These are phyloP conservation scores for Pollenia griseotomentosa DNA, from an alignment of 2,888 invertebrate genomes.

Conservation along the genomic window DNA sequence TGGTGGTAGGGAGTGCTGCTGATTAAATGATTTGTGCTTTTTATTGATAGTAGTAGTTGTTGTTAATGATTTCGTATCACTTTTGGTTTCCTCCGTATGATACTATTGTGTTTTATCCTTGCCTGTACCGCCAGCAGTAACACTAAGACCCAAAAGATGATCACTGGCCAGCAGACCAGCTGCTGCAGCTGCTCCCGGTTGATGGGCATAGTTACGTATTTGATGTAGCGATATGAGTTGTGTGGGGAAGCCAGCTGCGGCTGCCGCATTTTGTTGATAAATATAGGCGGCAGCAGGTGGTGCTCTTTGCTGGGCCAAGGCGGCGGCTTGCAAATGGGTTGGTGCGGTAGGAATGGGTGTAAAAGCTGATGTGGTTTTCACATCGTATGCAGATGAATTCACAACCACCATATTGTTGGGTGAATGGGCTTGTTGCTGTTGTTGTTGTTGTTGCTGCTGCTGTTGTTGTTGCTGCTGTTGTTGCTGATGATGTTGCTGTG, in stretches of 20 bases:
- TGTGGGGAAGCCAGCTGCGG: slow-evolving; percentile 92
- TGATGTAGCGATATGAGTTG: slow-evolving; percentile 97
- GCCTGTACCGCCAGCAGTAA: slow-evolving; percentile 79
- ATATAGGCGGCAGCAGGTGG: slow-evolving; percentile 88
- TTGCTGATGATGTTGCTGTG: slow-evolving; percentile 81
- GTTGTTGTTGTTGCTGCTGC: slow-evolving; percentile 79
- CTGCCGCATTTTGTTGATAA: slow-evolving; percentile 87
- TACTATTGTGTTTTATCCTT: slow-evolving; percentile 84
- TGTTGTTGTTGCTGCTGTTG: slow-evolving; percentile 80
- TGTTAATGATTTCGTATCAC: slow-evolving; percentile 43
- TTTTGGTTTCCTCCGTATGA: slow-evolving; percentile 57
- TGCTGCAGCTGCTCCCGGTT: slow-evolving; percentile 86
- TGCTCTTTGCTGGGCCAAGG: slow-evolving; percentile 79
- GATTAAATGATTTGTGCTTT: slow-evolving; percentile 62
- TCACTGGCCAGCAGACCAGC: slow-evolving; percentile 88
- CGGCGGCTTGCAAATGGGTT: slow-evolving; percentile 88
- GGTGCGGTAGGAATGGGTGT: slow-evolving; percentile 95
- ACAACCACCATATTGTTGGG: slow-evolving; percentile 78
- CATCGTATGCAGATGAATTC: slow-evolving; percentile 76
- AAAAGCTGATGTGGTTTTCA: slow-evolving; percentile 91
- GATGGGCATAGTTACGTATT: slow-evolving; percentile 97
- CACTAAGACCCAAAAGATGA: slow-evolving; percentile 86
- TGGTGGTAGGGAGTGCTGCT: slow-evolving; percentile 57
- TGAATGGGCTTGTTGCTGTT: slow-evolving; percentile 77
- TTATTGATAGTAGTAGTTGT: slow-evolving; percentile 38